These are phyloP conservation scores for Drepana arcuata DNA, from an alignment of 1,140 invertebrate species.

Conservation along the genomic window DNA sequence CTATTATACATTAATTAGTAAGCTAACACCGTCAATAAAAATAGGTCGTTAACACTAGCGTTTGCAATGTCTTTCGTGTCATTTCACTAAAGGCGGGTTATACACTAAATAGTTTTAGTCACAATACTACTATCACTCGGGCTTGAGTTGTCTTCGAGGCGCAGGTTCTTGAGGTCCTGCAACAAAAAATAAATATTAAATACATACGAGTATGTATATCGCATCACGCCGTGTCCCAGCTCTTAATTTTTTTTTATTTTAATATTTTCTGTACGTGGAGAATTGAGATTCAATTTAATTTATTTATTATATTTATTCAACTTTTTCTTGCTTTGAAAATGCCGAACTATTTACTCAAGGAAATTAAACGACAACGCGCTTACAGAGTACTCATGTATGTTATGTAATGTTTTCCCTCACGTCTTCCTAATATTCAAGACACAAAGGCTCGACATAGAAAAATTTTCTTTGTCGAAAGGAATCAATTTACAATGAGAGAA, in stretches of 20 bases:
- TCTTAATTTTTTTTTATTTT: too few species aligned
- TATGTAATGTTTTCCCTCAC: too few species aligned
- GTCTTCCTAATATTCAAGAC: conserved; percentile 1
- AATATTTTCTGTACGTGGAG: not conserved
- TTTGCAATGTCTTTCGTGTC: conserved; percentile 17
- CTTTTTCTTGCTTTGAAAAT: not conserved
- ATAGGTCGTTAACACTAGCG: not conserved
- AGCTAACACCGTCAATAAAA: too few species aligned
- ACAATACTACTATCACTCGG: conserved; percentile 60
- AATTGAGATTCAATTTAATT: not conserved
- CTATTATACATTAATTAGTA: too few species aligned
- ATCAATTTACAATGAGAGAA: conserved; percentile 20
- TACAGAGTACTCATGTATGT: conserved; percentile 1
- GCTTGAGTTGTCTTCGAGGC: conserved; percentile 50
- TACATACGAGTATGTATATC: too few species aligned
- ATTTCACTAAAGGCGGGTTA: conserved; percentile 54
- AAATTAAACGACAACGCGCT: not conserved
- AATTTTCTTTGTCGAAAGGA: conserved; percentile 22
- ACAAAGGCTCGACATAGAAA: conserved; percentile 17
- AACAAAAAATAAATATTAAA: conserved; percentile 20
- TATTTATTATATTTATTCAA: not conserved
- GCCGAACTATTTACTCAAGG: not conserved
- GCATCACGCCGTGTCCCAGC: too few species aligned
- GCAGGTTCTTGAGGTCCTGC: conserved; percentile 51
- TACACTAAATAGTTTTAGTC: conserved; percentile 65